Percentiles rank a stretch among this genome's conserved stretches.
These are phyloP conservation scores for Trilocha varians DNA, from an alignment of 2,888 invertebrate species.

Conservation along the genomic window DNA sequence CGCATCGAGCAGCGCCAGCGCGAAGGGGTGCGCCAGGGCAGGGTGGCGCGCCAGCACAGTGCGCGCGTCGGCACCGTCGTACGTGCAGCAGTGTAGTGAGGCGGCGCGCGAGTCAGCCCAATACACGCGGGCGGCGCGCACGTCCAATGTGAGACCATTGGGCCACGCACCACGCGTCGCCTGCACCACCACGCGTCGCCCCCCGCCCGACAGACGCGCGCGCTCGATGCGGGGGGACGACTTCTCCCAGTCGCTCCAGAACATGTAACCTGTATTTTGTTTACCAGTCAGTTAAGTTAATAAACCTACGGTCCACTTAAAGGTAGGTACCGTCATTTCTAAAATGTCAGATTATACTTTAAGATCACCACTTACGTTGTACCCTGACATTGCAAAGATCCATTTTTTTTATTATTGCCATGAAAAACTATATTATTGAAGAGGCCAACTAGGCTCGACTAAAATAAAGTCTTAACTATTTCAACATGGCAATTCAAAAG, in stretches of 20 bases:
- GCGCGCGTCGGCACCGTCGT: slow-evolving; percentile 83
- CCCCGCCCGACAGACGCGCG: slow-evolving; percentile 83
- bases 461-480: too few species aligned
- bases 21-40: slow-evolving; percentile 89
- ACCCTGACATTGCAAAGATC: too few species aligned
- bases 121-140: slow-evolving; percentile 80
- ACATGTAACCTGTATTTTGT: slow-evolving; percentile 77
- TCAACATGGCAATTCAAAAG: too few species aligned
- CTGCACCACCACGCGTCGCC: slow-evolving; percentile 73
- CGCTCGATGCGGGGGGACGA: slow-evolving; percentile 86
- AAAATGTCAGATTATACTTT: too few species aligned
- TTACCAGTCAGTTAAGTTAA: too few species aligned
- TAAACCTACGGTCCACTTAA: too few species aligned
- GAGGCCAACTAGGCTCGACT: too few species aligned
- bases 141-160: slow-evolving; percentile 87
- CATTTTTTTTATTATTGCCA: too few species aligned
- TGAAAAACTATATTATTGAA: too few species aligned
- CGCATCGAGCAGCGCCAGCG: slow-evolving; percentile 87
- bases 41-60: slow-evolving; percentile 82
- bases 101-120: slow-evolving; percentile 90
- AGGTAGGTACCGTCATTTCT: too few species aligned
- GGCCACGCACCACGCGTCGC: slow-evolving; percentile 84
- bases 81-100: slow-evolving; percentile 87
- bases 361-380: too few species aligned
- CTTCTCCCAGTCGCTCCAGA: slow-evolving; percentile 93